These are phyloP conservation scores for Cremastobaeus sp. DNA, from an alignment of 2,888 invertebrate species.

Conservation along the genomic window DNA sequence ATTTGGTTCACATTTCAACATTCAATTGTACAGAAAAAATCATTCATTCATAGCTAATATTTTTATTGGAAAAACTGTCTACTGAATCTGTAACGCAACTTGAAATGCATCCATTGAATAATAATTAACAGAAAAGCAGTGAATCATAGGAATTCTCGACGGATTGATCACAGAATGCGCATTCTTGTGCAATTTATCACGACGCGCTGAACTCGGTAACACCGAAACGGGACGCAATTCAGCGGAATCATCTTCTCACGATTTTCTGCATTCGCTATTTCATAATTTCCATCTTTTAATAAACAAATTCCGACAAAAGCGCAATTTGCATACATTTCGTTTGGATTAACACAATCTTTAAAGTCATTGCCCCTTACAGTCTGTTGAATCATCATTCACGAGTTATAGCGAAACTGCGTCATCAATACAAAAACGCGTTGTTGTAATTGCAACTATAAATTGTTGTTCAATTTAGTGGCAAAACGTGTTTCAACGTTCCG, in stretches of 20 bases:
- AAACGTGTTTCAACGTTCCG: background rate
- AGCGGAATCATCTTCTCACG: conserved; percentile 13
- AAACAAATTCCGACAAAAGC: background rate
- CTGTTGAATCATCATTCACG: conserved; percentile 8
- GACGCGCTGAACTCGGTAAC: conserved; percentile 24
- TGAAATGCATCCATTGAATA: conserved; percentile 12
- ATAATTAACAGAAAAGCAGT: conserved; percentile 6
- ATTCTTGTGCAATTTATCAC: conserved; percentile 28
- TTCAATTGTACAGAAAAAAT: too few relatives aligned
- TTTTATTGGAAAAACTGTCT: too few relatives aligned
- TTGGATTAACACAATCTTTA: background rate
- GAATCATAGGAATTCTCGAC: conserved; percentile 35
- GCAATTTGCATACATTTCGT: conserved; percentile 9
- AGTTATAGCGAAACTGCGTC: conserved; percentile 4
- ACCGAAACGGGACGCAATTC: too few relatives aligned
- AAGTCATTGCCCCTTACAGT: background rate
- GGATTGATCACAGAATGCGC: conserved; percentile 29
- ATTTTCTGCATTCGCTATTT: conserved; percentile 19
- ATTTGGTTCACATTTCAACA: too few relatives aligned
- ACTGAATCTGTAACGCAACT: too few relatives aligned
- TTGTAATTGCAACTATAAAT: conserved; percentile 14
- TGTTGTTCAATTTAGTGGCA: background rate
- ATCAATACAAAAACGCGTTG: conserved; percentile 11
- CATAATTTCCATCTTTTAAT: conserved; percentile 18
- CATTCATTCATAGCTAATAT: too few relatives aligned